These are phyloP conservation scores for Cranoglanis bouderius DNA, from an alignment of 2,113 vertebrate genomes.

Conservation along the genomic window DNA sequence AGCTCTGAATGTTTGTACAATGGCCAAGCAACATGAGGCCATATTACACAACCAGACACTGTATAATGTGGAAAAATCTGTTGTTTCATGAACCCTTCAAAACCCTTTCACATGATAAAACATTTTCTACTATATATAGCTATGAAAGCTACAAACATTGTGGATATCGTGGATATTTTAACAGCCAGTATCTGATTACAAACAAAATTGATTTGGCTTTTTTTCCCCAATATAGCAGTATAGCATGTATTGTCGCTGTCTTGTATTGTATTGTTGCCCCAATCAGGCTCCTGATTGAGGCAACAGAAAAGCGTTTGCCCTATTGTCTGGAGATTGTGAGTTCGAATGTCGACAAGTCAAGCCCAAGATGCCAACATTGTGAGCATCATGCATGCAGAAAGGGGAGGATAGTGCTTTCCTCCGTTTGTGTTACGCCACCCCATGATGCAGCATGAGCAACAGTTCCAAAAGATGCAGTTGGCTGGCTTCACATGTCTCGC, in stretches of 20 bases:
- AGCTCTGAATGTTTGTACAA: background rate
- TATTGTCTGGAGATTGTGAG: background rate
- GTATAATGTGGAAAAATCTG: background rate
- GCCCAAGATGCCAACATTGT: background rate
- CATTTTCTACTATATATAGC: background rate
- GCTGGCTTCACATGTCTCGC: background rate
- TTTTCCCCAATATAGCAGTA: background rate
- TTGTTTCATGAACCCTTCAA: background rate
- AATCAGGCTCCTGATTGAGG: background rate
- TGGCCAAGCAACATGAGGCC: background rate
- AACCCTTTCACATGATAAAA: background rate
- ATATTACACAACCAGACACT: background rate
- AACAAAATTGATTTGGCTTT: background rate
- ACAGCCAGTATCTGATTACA: background rate
- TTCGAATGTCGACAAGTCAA: background rate
- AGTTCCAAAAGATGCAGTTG: no score
- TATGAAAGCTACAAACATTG: background rate
- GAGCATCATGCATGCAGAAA: background rate
- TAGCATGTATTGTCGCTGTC: background rate
- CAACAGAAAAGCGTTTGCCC: background rate
- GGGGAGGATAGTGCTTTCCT: background rate
- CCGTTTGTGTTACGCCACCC: background rate
- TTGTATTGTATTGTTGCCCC: no score
- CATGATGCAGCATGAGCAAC: no score
- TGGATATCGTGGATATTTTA: background rate